Percentiles rank a stretch among this genome's conserved stretches.
These are phyloP conservation scores for Bombylius discolor DNA, from an alignment of 2,888 invertebrate species.

Conservation along the genomic window DNA sequence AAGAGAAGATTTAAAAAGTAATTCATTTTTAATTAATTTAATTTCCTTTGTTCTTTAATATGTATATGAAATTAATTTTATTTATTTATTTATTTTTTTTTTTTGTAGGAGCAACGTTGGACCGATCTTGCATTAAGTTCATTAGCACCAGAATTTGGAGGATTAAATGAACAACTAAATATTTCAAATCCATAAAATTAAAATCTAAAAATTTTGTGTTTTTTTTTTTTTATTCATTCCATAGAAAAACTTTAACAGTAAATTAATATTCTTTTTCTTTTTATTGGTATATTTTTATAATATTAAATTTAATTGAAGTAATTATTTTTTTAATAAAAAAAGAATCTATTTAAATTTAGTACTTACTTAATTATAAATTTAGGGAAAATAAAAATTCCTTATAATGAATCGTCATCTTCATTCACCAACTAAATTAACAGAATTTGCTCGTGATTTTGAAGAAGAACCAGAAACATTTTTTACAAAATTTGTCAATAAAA, in stretches of 20 bases:
- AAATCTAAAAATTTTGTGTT: not conserved
- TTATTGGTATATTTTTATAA: too few relatives aligned
- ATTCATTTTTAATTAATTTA: too few relatives aligned
- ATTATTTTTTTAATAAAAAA: not conserved
- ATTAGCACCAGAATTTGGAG: slow-evolving; percentile 29
- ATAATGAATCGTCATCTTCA: slow-evolving; percentile 46
- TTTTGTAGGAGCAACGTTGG: slow-evolving; percentile 48
- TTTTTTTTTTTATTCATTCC: not conserved
- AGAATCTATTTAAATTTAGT: too few relatives aligned
- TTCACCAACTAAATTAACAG: slow-evolving; percentile 55
- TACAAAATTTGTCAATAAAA: slow-evolving; percentile 35
- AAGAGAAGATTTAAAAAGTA: too few relatives aligned
- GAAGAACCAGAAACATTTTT: slow-evolving; percentile 34
- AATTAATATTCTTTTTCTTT: too few relatives aligned
- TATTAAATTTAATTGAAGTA: too few relatives aligned
- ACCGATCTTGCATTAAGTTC: slow-evolving; percentile 45
- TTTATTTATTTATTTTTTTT: too few relatives aligned
- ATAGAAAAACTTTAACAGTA: too few relatives aligned
- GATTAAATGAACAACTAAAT: slow-evolving; percentile 33
- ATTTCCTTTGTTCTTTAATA: too few relatives aligned
- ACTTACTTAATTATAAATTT: too few relatives aligned
- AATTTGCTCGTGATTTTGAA: slow-evolving; percentile 50
- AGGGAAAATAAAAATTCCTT: not conserved
- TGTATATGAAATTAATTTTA: too few relatives aligned
- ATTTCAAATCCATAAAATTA: slow-evolving; percentile 27